Percentiles rank a stretch among this genome's conserved stretches.
phyloP scores from a whole-genome alignment of 2,888 invertebrate species.

The Synergus umbraculus region DNA sequence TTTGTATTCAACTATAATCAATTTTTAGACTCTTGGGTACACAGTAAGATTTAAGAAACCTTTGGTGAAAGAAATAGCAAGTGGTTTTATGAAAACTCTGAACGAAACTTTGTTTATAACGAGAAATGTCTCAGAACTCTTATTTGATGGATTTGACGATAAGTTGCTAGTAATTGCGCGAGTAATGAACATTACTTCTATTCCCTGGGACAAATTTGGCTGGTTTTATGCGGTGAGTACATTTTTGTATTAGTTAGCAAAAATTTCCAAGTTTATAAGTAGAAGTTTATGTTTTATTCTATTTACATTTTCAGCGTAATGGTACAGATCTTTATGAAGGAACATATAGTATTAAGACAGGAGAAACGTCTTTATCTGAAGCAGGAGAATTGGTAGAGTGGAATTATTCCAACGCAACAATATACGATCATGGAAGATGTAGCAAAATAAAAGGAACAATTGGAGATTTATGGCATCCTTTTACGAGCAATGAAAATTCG shows the following conservation, averaged over 20 bases:
- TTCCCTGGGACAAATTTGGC: slow-evolving; percentile 89
- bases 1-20: neutral
- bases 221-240: slow-evolving; percentile 88
- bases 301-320: slow-evolving; percentile 83
- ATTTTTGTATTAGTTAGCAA: neutral
- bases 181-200: slow-evolving; percentile 79
- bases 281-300: neutral
- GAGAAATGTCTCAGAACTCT: slow-evolving; percentile 83
- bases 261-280: neutral
- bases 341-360: slow-evolving; percentile 87
- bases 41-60: slow-evolving; percentile 78
- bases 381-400: slow-evolving; percentile 86
- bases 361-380: slow-evolving; percentile 81
- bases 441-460: slow-evolving; percentile 85
- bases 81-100: slow-evolving; percentile 79
- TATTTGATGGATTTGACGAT: slow-evolving; percentile 92
- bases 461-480: slow-evolving; percentile 90
- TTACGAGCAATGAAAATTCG: slow-evolving; percentile 77
- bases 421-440: slow-evolving; percentile 82
- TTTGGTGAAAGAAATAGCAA: slow-evolving; percentile 78
- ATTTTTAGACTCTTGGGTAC: slow-evolving; percentile 83
- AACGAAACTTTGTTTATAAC: slow-evolving; percentile 81
- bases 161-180: slow-evolving; percentile 81
- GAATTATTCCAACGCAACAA: slow-evolving; percentile 81
- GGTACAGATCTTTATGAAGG: slow-evolving; percentile 86